Evolutionary conservation across 1,140 invertebrate species (phyloP), one percentile per base, ranked within the genome.

Genomic region (Cyphomyrmex costatus): DNA sequence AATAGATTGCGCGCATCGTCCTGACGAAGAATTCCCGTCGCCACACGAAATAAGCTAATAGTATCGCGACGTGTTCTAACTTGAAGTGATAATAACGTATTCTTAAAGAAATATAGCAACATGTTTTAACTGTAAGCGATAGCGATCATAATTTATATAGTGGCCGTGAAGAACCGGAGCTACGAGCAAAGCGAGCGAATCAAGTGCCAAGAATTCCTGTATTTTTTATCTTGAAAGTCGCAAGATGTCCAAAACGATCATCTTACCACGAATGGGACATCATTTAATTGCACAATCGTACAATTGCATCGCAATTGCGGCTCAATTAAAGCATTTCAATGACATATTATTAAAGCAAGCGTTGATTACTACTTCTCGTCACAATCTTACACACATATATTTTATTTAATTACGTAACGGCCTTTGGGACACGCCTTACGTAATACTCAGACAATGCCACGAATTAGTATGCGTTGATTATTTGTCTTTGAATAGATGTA

Each of bases 381-480:
- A 36, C 12, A 30, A 24, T 4, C 24, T 71, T 73, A 49, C 19
- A 10, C 49, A 46, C 49, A 21, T 36, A 42, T 42, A 58, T 8
- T n/a, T 74, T 60, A 74, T 83, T 74, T 83, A 83, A 83, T 83
- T 83, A 61, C 53, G 79, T 36, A 74, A 83, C 14, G n/a, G 16
- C 33, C 36, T 46, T 21, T 14, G 6, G 16, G 27, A 19, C 79
- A 33, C 53, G 7, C 51, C 14, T 83, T 83, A 73, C 53, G 27
- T 60, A 83, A 83, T 19, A 21, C 60, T 83, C 27, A 70, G 24
- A 74, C 36, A 60, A 83, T 27, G 4, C 19, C 79, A 14, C 73
- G 36, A 74, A 61, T 71, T 82, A 73, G n/a, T 49, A 7, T 42
- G 6, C 16, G 21, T 73, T 14, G n/a, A 46, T 74, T 60, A 73